These are phyloP conservation scores for Ispidina picta DNA, from an alignment of 2,797 vertebrate species.

Conservation along the genomic window DNA sequence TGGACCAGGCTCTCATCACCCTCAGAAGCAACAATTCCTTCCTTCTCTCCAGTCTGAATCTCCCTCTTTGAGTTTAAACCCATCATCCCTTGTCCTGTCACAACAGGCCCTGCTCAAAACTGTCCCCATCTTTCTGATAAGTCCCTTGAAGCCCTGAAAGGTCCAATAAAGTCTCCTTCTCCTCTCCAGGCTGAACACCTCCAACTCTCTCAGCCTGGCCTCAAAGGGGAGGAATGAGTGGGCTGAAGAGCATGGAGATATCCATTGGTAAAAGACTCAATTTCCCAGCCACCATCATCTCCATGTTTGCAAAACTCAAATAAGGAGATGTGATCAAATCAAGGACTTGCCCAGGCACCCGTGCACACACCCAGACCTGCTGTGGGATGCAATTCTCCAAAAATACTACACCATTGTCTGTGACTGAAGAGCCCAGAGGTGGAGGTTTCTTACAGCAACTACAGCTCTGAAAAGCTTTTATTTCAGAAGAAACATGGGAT, in stretches of 20 bases:
- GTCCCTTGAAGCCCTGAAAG: not conserved
- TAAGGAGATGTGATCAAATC: not conserved
- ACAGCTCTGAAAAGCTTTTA: not conserved
- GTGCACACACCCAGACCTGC: accelerated
- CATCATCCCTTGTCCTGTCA: not conserved
- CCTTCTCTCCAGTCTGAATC: not conserved
- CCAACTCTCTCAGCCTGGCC: not conserved
- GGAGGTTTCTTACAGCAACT: not conserved
- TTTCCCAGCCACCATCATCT: not conserved
- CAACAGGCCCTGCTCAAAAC: not conserved
- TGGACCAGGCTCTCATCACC: not conserved
- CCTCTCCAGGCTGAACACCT: not conserved
- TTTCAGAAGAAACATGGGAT: not conserved
- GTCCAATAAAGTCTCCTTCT: not conserved
- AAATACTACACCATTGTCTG: not conserved
- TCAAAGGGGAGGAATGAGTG: not conserved
- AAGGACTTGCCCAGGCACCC: not conserved
- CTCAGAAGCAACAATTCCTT: accelerated
- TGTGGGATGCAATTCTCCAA: not conserved
- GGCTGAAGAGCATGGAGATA: not conserved
- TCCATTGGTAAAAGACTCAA: not conserved
- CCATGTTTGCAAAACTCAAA: not conserved
- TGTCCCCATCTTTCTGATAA: not conserved
- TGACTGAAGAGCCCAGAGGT: not conserved
- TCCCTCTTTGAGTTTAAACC: not conserved